These are phyloP conservation scores for Apodemia zela DNA, from an alignment of 2,888 invertebrate genomes.

Conservation along the genomic window DNA sequence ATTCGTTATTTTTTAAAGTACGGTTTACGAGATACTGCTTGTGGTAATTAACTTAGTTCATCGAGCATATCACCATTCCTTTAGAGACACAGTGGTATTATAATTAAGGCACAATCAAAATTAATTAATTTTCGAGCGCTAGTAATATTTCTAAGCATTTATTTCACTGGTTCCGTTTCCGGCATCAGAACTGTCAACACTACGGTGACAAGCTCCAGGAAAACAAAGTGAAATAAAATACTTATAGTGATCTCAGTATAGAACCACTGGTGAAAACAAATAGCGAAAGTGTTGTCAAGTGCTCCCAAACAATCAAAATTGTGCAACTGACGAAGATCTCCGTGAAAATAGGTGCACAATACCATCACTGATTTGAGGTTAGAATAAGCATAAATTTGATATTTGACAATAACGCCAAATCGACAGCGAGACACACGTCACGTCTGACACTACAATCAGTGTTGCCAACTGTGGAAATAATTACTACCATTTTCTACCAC, in stretches of 20 bases:
- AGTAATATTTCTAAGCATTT: too few relatives aligned
- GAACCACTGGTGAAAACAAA: slow-evolving; percentile 5
- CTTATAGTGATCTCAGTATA: slow-evolving; percentile 14
- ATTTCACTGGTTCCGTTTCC: slow-evolving; percentile 14
- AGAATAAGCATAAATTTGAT: slow-evolving; percentile 13
- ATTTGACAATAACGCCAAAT: slow-evolving; percentile 12
- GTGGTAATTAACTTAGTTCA: too few relatives aligned
- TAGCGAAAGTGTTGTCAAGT: slow-evolving; percentile 3
- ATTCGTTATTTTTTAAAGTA: too few relatives aligned
- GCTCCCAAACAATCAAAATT: slow-evolving; percentile 14
- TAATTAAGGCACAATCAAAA: too few relatives aligned
- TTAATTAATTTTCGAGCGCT: too few relatives aligned
- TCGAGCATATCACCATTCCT: too few relatives aligned
- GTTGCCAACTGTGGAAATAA: slow-evolving; percentile 20
- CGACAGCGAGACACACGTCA: slow-evolving; percentile 9
- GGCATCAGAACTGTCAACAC: slow-evolving; percentile 19
- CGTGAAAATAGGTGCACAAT: slow-evolving; percentile 13
- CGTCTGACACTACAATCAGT: slow-evolving; percentile 17
- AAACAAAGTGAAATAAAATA: slow-evolving; percentile 17
- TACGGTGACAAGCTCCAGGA: slow-evolving; percentile 12
- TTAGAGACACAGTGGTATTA: too few relatives aligned
- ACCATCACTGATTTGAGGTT: slow-evolving; percentile 13
- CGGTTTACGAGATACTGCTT: too few relatives aligned
- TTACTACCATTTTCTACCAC: slow-evolving; percentile 10
- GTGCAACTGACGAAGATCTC: slow-evolving; percentile 12